Conservation (phyloP, 2,113 vertebrate genomes). For the Sarotherodon lohbergeri region DNA sequence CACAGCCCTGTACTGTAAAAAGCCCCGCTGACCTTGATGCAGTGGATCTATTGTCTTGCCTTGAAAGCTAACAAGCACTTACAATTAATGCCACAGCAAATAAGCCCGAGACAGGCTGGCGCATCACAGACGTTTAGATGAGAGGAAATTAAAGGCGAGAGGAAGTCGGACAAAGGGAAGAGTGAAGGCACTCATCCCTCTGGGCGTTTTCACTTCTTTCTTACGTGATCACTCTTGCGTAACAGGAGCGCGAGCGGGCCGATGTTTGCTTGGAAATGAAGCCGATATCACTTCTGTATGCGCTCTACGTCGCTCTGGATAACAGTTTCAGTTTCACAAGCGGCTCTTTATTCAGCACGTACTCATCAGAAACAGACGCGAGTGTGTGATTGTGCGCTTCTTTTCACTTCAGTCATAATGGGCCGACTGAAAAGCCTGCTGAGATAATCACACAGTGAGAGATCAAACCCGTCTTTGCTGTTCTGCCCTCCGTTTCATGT, state of each 20-base stretch:
- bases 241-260: neutral
- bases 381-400: neutral
- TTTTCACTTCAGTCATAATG: neutral
- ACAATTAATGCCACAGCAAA: neutral
- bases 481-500: neutral
- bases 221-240: neutral
- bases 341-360: neutral
- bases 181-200: neutral
- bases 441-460: neutral
- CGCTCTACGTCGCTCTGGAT: neutral
- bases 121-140: neutral
- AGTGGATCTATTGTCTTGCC: neutral
- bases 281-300: neutral
- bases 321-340: neutral
- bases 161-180: neutral
- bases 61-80: conserved; percentile 16
- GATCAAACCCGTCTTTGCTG: neutral
- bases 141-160: neutral
- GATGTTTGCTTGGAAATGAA: neutral
- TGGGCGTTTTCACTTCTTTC: neutral
- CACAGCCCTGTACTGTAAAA: neutral
- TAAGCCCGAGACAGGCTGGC: neutral
- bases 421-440: neutral
- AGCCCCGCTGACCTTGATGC: neutral
- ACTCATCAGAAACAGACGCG: neutral